A percentile compares a stretch with the other conserved stretches of the same genome.
Evolutionary conservation across 2,113 vertebrate genomes (phyloP).

Genomic region (Myrmecobius fasciatus): DNA sequence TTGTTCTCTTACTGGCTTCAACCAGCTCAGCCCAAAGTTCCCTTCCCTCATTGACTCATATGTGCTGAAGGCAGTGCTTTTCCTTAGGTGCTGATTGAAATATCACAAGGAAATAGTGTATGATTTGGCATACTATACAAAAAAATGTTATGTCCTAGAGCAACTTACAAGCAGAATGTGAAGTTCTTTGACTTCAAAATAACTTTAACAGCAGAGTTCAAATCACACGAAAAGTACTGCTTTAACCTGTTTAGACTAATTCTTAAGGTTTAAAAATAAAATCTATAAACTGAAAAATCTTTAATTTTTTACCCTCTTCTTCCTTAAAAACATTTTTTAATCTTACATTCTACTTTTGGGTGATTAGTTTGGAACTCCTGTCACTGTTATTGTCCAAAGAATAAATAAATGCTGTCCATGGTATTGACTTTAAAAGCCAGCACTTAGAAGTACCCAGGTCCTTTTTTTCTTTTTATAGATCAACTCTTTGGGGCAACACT

Average conservation of each 20-base stretch:
- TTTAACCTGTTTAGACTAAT: background rate
- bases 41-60: background rate
- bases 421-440: background rate
- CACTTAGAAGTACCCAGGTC: constrained; percentile 9
- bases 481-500: constrained; percentile 55
- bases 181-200: background rate
- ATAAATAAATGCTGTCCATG: constrained; percentile 4
- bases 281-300: background rate
- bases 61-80: background rate
- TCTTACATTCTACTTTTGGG: background rate
- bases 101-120: background rate
- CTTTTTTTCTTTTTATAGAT: constrained; percentile 29
- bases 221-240: background rate
- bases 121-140: constrained; percentile 6
- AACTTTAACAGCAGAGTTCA: background rate
- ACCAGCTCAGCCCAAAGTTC: background rate
- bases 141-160: constrained; percentile 17
- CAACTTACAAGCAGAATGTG: background rate
- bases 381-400: background rate
- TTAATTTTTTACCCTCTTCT: background rate
- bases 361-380: background rate
- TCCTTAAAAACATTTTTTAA: background rate
- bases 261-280: background rate
- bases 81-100: background rate
- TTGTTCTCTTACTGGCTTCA: background rate